phyloP scores from a whole-genome alignment of 2,113 vertebrate species.

The Oplegnathus fasciatus region DNA sequence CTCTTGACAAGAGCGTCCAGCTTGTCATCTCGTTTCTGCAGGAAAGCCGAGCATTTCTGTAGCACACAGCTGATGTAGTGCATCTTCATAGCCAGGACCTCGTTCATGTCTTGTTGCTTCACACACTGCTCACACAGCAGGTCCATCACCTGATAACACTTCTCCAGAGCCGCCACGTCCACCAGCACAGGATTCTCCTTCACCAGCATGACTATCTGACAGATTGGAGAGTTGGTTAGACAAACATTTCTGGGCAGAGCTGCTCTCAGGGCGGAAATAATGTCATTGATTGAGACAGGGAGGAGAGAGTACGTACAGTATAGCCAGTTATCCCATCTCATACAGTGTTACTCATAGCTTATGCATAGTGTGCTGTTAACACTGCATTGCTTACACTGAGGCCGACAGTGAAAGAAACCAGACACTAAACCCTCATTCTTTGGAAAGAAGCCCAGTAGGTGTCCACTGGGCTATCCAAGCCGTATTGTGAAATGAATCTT shows the following conservation, averaged over 20 bases:
- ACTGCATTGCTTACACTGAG: neutral
- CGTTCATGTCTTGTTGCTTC: slow-evolving; percentile 96
- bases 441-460: neutral
- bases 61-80: slow-evolving; percentile 94
- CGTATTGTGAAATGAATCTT: neutral
- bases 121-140: slow-evolving; percentile 95
- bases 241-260: neutral
- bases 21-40: slow-evolving; percentile 90
- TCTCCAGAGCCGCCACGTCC: slow-evolving; percentile 88
- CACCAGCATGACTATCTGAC: slow-evolving; percentile 90
- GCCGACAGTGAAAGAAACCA: neutral
- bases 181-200: slow-evolving; percentile 91
- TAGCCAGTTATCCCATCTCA: neutral
- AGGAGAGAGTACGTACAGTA: neutral
- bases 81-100: slow-evolving; percentile 97
- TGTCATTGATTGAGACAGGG: neutral
- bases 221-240: slow-evolving; percentile 18
- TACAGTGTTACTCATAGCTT: neutral
- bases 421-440: neutral
- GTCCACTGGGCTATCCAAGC: slow-evolving; percentile 8
- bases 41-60: slow-evolving; percentile 87
- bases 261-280: neutral
- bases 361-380: neutral
- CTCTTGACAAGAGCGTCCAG: slow-evolving; percentile 91
- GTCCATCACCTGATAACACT: slow-evolving; percentile 92